phyloP scores from a whole-genome alignment of 2,797 vertebrate species.

The Anguilla obscura region DNA sequence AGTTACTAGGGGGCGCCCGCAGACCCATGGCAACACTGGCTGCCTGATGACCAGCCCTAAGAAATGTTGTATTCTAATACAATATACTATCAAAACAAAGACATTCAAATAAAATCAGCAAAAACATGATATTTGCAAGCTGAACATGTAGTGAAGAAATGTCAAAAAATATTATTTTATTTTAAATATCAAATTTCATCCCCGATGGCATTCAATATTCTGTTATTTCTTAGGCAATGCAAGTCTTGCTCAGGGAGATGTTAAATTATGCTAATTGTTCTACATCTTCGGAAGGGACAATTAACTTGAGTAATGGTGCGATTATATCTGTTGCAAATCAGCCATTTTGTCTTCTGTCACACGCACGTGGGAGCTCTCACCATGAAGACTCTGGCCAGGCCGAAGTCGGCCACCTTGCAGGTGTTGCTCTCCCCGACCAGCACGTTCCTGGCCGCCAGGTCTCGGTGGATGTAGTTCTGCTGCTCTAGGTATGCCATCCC shows the following conservation, averaged over 20 bases:
- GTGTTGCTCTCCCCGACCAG: conserved; percentile 90
- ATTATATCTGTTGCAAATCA: neutral
- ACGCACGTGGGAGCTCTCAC: conserved; percentile 57
- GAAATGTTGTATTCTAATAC: neutral
- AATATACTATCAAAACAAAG: neutral
- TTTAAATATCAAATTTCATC: neutral
- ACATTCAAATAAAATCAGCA: neutral
- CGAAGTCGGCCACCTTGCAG: conserved; percentile 97
- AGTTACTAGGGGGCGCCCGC: too few species aligned
- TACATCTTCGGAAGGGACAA: neutral
- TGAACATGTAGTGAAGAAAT: neutral
- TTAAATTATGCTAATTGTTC: neutral
- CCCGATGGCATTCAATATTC: neutral
- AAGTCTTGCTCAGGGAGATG: neutral
- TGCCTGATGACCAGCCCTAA: too few species aligned
- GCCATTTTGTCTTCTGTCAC: neutral
- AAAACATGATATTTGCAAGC: neutral
- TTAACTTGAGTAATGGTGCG: neutral
- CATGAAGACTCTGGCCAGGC: conserved; percentile 92
- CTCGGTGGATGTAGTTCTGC: conserved; percentile 95
- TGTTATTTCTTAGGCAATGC: neutral
- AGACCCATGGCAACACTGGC: too few species aligned
- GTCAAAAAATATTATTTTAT: neutral
- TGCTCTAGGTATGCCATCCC: conserved; percentile 94
- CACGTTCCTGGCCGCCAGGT: conserved; percentile 93